Conservation (phyloP, 2,797 vertebrate species). For the Monodelphis domestica region DNA sequence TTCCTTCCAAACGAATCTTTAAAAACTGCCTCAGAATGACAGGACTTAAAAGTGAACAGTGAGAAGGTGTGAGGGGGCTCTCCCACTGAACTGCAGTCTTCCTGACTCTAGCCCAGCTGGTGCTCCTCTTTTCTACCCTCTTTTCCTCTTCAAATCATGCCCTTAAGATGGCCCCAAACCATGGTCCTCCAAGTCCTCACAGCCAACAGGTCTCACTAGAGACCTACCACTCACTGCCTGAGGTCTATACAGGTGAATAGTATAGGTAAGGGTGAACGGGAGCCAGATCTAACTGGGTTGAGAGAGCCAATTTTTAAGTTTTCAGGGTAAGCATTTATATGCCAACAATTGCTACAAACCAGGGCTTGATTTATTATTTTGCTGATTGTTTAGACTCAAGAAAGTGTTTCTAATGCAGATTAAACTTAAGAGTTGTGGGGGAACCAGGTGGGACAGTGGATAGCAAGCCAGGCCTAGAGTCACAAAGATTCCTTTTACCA, state of each 20-base stretch:
- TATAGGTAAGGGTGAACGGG: neutral
- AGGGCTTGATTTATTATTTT: neutral
- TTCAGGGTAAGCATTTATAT: neutral
- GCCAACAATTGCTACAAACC: neutral
- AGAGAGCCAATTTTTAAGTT: neutral
- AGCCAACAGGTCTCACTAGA: neutral
- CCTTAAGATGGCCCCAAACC: too few relatives aligned
- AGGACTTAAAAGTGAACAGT: too few relatives aligned
- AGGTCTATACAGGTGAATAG: neutral
- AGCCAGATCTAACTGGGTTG: neutral
- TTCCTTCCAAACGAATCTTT: too few relatives aligned
- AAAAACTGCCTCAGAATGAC: too few relatives aligned
- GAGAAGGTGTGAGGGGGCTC: too few relatives aligned
- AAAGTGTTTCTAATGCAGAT: neutral
- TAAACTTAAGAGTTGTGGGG: neutral
- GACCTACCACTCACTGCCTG: neutral
- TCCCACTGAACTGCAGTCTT: too few relatives aligned
- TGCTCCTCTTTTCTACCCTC: neutral
- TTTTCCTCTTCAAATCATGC: neutral
- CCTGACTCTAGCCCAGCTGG: neutral
- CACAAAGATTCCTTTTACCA: too few relatives aligned
- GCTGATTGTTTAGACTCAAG: neutral
- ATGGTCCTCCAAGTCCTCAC: neutral
- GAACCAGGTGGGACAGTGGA: too few relatives aligned
- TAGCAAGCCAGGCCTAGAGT: too few relatives aligned